Conservation (phyloP, 2,888 invertebrate genomes). For the Coenonympha glycerion region DNA sequence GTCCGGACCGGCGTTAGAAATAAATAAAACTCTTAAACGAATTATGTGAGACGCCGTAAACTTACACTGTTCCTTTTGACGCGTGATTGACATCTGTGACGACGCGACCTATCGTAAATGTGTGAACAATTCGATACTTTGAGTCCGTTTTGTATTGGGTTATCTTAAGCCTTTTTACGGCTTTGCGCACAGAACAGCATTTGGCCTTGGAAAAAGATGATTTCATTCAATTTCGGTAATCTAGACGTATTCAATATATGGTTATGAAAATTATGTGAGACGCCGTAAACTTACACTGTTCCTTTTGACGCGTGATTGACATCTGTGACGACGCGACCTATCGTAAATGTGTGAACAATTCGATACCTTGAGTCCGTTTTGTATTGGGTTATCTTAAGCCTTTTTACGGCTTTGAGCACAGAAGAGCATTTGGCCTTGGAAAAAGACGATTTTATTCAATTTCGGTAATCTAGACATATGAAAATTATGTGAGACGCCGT, state of each 20-base stretch:
- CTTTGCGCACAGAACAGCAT: not conserved
- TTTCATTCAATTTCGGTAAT: not conserved
- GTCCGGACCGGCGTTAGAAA: constrained; percentile 32
- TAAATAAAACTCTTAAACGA: constrained; percentile 33
- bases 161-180: not conserved
- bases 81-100: constrained; percentile 37
- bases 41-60: constrained; percentile 41
- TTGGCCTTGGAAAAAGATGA: not conserved
- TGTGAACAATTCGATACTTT: constrained; percentile 16
- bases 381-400: not conserved
- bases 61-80: constrained; percentile 33
- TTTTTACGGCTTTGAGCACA: not conserved
- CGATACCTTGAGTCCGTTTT: constrained; percentile 10
- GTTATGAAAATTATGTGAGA: constrained; percentile 43
- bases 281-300: constrained; percentile 35
- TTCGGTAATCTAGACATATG: no score
- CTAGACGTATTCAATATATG: no score
- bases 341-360: constrained; percentile 25
- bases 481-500: constrained; percentile 41
- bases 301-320: constrained; percentile 35
- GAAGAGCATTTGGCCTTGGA: no score
- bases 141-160: constrained; percentile 7
- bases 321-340: constrained; percentile 31
- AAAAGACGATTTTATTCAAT: no score
- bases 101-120: constrained; percentile 26